Evolutionary conservation across 2,113 vertebrate genomes (phyloP).

Genomic region (Riparia riparia): DNA sequence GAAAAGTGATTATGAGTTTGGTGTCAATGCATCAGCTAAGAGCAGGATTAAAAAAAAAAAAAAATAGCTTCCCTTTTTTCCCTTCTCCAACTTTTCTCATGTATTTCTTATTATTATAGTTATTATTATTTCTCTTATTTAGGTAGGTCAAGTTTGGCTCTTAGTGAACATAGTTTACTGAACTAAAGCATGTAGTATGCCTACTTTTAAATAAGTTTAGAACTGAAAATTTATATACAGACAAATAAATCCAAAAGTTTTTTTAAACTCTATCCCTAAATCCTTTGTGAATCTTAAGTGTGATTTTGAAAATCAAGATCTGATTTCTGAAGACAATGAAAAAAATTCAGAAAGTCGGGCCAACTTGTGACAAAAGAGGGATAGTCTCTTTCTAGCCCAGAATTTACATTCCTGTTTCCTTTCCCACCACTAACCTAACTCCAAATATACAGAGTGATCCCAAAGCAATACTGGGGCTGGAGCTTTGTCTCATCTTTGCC

Average conservation of each 20-base stretch:
- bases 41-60: not conserved
- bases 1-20: not conserved
- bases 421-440: not conserved
- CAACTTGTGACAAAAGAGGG: not conserved
- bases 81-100: not conserved
- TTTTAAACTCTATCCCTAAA: not conserved
- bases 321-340: not conserved
- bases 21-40: not conserved
- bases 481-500: not conserved
- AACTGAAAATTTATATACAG: not conserved
- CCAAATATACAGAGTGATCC: not conserved
- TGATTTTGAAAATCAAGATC: not conserved
- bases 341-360: not conserved
- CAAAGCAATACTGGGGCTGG: not conserved
- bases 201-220: not conserved
- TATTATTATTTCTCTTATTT: not conserved
- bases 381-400: not conserved
- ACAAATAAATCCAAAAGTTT: not conserved
- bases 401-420: not conserved
- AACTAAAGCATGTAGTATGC: not conserved
- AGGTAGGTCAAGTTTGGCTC: not conserved
- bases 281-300: not conserved
- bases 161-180: not conserved
- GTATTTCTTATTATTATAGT: not conserved
- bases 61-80: not conserved